Evolutionary conservation across 2,888 invertebrate species (phyloP), one percentile per base, ranked within the genome.

Genomic region (Lymantria dispar): DNA sequence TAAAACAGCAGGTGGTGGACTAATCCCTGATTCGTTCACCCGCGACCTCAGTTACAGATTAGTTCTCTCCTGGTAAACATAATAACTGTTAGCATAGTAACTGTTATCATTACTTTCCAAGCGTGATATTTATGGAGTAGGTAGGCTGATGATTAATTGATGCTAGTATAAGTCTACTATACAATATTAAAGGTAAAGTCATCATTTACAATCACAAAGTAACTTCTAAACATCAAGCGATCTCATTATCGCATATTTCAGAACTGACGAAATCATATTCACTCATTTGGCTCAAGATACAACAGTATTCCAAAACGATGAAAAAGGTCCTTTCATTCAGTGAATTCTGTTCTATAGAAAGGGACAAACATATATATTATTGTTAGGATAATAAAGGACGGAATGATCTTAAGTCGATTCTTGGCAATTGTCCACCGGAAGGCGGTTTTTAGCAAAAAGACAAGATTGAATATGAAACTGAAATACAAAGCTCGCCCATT

Each of bases 401-500:
- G 65, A n/a, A 44, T 30, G 56, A 78, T 74, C 70, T 84, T 78
- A 78, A 70, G 74, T 80, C 76, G 72, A 77, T 75, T 85, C 89
- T 90, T 90, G 90, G 90, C 90, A 90, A 85, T 86, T 84, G 87
- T 88, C 90, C 90, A 90, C 90, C 83, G 90, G 90, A 90, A 88
- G 80, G 77, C 80, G 80, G 79, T 76, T 81, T 87, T 80, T 76
- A 80, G 82, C 82, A 89, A 90, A 80, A 87, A 82, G 87, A 85
- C 72, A 65, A 78, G 65, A 74, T 71, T 68, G 76, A 79, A 80
- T 78, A 70, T 77, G 78, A 75, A 80, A 79, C 85, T 81, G 78
- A 85, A 86, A 84, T 86, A 86, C 88, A 87, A 87, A 85, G 82
- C 76, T 66, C 66, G 71, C 74, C 76, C 85, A 88, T 89, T 89